Base-by-base conservation (phyloP, 2,888 invertebrate genomes). In the Exocentrus adspersus region DNA sequence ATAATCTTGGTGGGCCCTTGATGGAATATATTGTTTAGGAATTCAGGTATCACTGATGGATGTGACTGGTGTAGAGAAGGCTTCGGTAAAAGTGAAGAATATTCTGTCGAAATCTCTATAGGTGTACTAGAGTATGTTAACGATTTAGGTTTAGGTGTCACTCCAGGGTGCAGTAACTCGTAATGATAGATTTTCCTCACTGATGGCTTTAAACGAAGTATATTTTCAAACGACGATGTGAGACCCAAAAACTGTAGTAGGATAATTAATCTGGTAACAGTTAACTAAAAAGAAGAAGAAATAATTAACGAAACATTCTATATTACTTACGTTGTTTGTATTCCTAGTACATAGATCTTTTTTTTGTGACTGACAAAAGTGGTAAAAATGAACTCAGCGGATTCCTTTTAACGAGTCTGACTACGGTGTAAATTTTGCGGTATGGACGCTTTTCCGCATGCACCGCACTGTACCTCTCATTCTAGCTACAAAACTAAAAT, bases 201-300 rank as follows among this genome's bases (percentile, higher is more conserved):
- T 6, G 32, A 1, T 32, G 51, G 51, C 5, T 51, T 51, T 32
- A n/a, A 19, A 1, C 10, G 51, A 19, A 32, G 19, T 1, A 37
- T 19, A 7, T 16, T 4, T n/a, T 51, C 17, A 17, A 10, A 12
- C 19, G 54, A 42, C 5, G 10, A 14, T 28, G 19, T 19, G 43
- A 54, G 28, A 16, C 43, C 17, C 10, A 54, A 5, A n/a, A 53
- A 20, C 16, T 43, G 24, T 2, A 54, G 24, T 17, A 43, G 2
- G 17, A 43, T 9, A n/a, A 54, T 14, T 43, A 21, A 28, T 37
- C 24, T n/a, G 14, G 28, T 17, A 28, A 45, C 30, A 43, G 10
- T 21, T 9, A 54, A 20, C 54, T 54, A 28, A 28, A 54, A 54
- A 42, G 21, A 7, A 14, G 48, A 48, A 7, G 6, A 7, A 48